Evolutionary conservation across 2,113 vertebrate species (phyloP).

Genomic region (Delphinapterus leucas): DNA sequence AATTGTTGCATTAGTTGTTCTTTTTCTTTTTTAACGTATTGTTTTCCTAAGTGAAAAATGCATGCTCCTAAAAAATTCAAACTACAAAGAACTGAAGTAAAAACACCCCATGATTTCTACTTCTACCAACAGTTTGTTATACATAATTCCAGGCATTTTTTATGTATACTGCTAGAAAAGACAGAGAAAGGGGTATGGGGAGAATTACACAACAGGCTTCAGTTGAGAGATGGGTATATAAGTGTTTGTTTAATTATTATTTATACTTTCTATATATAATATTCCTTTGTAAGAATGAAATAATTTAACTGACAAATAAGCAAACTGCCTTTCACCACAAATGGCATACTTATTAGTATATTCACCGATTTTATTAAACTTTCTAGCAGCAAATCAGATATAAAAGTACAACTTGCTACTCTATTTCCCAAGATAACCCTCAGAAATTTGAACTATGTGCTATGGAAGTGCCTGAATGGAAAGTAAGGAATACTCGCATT

Average conservation of each 20-base stretch:
- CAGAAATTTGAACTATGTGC: conserved; percentile 18
- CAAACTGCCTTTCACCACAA: neutral
- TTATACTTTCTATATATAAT: neutral
- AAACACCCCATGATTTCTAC: neutral
- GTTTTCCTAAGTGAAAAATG: neutral
- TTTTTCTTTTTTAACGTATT: neutral
- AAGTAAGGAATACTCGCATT: neutral
- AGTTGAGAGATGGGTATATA: neutral
- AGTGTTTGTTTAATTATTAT: neutral
- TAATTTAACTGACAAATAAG: conserved; percentile 1
- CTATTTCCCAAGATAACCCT: neutral
- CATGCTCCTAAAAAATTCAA: neutral
- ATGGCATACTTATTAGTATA: neutral
- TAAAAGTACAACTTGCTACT: neutral
- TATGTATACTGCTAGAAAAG: neutral
- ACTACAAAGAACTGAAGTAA: neutral
- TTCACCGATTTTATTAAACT: neutral
- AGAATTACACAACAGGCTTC: neutral
- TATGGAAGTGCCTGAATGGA: neutral
- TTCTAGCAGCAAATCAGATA: neutral
- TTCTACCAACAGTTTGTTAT: neutral
- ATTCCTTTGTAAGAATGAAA: neutral
- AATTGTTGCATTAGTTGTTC: neutral
- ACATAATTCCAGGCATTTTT: neutral
- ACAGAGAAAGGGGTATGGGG: neutral